These are phyloP conservation scores for Acanthoscelides obtectus DNA, from an alignment of 2,888 invertebrate species.

Conservation along the genomic window DNA sequence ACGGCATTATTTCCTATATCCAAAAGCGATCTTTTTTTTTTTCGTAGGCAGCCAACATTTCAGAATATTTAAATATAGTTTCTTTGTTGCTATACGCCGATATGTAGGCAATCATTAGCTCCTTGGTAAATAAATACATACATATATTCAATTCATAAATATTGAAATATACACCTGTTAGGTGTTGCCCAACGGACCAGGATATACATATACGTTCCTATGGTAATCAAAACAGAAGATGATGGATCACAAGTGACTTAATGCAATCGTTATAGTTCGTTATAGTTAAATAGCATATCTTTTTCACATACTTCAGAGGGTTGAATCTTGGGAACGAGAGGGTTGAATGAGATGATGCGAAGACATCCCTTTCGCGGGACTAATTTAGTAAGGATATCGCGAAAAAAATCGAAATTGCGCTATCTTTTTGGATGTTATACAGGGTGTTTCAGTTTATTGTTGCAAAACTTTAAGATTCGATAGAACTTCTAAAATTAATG, in stretches of 20 bases:
- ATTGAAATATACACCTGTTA: constrained; percentile 14
- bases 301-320: no score
- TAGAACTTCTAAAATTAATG: no score
- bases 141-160: constrained; percentile 11
- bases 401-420: no score
- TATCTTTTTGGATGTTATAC: no score
- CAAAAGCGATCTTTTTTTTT: background rate
- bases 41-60: background rate
- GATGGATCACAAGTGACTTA: background rate
- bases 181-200: constrained; percentile 7
- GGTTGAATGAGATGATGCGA: no score
- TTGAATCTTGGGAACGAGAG: no score
- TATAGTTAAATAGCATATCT: background rate
- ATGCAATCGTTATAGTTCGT: background rate
- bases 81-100: background rate
- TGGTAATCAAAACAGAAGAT: background rate
- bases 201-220: constrained; percentile 1
- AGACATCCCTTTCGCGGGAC: no score
- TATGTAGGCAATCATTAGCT: background rate
- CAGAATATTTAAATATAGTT: background rate
- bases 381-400: no score
- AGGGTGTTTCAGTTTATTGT: no score
- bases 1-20: background rate
- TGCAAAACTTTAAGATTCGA: no score
- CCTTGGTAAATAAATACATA: constrained; percentile 1